Percentiles rank a stretch among this genome's conserved stretches.
These are phyloP conservation scores for Stegastes partitus DNA, from an alignment of 2,113 vertebrate species.

Conservation along the genomic window DNA sequence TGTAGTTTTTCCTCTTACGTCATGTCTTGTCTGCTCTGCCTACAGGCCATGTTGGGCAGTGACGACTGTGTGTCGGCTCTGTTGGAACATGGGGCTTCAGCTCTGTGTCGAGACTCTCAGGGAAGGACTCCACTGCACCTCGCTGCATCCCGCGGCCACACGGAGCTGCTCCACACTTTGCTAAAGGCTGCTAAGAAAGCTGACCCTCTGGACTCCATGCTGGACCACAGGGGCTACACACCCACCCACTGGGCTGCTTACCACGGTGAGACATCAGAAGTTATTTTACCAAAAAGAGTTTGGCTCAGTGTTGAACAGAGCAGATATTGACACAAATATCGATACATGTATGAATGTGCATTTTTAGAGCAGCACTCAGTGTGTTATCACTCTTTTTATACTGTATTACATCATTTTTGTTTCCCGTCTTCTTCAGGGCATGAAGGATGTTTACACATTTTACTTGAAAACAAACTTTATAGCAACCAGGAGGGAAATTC, in stretches of 20 bases:
- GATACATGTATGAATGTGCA: neutral
- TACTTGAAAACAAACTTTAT: slow-evolving; percentile 97
- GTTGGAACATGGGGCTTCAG: slow-evolving; percentile 93
- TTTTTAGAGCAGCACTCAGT: neutral
- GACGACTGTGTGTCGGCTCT: slow-evolving; percentile 92
- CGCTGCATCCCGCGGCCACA: slow-evolving; percentile 91
- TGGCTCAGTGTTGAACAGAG: neutral
- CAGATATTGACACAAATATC: neutral
- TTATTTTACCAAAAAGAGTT: neutral
- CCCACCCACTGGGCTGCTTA: slow-evolving; percentile 97
- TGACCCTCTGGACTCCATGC: slow-evolving; percentile 92
- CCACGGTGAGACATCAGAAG: slow-evolving; percentile 86
- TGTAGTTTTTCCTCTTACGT: neutral
- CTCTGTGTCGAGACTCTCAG: slow-evolving; percentile 92
- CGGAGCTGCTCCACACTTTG: slow-evolving; percentile 86
- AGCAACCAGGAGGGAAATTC: slow-evolving; percentile 93
- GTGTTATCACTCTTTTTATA: neutral
- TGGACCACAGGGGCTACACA: slow-evolving; percentile 94
- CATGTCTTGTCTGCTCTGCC: neutral
- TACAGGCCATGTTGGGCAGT: slow-evolving; percentile 90
- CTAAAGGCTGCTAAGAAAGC: slow-evolving; percentile 89
- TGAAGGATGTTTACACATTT: slow-evolving; percentile 95
- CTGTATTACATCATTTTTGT: neutral
- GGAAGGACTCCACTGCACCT: slow-evolving; percentile 94
- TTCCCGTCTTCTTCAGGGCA: slow-evolving; percentile 85